Base-by-base conservation (phyloP, 2,888 invertebrate genomes). In the Lasioglossum lativentre region DNA sequence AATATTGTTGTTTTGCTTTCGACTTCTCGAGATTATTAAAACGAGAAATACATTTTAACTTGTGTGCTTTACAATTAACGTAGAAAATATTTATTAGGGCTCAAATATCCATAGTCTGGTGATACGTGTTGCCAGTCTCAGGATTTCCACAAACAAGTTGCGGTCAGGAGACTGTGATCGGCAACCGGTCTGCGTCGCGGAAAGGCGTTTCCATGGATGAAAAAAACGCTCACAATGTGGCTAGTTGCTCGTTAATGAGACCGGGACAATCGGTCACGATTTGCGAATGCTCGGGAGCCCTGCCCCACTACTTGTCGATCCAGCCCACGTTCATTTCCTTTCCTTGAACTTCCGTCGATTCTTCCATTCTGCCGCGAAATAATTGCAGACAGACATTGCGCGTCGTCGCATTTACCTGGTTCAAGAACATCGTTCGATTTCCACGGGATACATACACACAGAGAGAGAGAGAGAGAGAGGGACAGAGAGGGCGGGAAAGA, bases 351-450 rank as follows among this genome's bases (percentile, higher is more conserved):
- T 34, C 56, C 27, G 30, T 70, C 45, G 27, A 70, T 56, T 40
- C 68, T 78, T 88, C 74, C 63, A n/a, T 63, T 70, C 63, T n/a
- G 23, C 27, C 52, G 38, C 42, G 38, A 75, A 66, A 73, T 78
- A 82, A 78, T 66, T 40, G 56, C 23, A 42, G 40, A 63, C 34
- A 80, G 78, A 59, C 79, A n/a, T 27, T 74, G 77, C 72, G 47
- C 75, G 83, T 80, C 72, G 84, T 66, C 45, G 45, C 75, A 68
- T 87, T 85, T 71, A 75, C 85, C 79, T 87, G 78, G 63, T 81
- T 74, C 79, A 80, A 76, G 72, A 76, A 75, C 85, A 56, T 83
- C 76, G 63, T 73, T 82, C 74, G 63, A 34, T 59, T 45, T 45
- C 72, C 45, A 68, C 30, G 52, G 38, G 40, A n/a, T n/a, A n/a